These are phyloP conservation scores for Micrastur ruficollis DNA, from an alignment of 2,797 vertebrate species.

Conservation along the genomic window DNA sequence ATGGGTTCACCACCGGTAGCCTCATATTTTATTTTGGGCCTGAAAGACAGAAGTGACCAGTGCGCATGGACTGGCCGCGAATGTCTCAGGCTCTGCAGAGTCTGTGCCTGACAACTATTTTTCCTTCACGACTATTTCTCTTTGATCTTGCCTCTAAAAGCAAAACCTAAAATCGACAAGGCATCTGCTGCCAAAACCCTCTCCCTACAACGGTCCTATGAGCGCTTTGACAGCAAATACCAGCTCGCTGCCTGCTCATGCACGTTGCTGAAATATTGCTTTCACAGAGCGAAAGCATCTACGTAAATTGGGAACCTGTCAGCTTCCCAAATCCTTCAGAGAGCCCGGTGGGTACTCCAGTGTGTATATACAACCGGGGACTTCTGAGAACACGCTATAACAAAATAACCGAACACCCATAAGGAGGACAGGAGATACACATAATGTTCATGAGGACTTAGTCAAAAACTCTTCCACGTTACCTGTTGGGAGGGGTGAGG, in stretches of 20 bases:
- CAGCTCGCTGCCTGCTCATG: accelerated
- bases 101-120: neutral
- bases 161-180: neutral
- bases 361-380: neutral
- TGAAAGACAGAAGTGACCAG: neutral
- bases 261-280: no score
- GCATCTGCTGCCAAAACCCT: neutral
- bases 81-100: neutral
- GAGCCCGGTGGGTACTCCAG: neutral
- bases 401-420: accelerated
- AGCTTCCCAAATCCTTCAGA: neutral
- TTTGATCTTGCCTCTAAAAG: neutral
- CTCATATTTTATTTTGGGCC: neutral
- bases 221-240: neutral
- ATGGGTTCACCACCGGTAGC: neutral
- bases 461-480: neutral
- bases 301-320: neutral
- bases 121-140: neutral
- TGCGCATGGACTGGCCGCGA: neutral
- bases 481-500: neutral
- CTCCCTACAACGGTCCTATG: neutral
- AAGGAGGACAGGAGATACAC: neutral
- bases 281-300: neutral
- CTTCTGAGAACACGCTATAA: neutral
- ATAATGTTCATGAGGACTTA: neutral